These are phyloP conservation scores for Linnaemya tessellans DNA, from an alignment of 2,888 invertebrate species.

Conservation along the genomic window DNA sequence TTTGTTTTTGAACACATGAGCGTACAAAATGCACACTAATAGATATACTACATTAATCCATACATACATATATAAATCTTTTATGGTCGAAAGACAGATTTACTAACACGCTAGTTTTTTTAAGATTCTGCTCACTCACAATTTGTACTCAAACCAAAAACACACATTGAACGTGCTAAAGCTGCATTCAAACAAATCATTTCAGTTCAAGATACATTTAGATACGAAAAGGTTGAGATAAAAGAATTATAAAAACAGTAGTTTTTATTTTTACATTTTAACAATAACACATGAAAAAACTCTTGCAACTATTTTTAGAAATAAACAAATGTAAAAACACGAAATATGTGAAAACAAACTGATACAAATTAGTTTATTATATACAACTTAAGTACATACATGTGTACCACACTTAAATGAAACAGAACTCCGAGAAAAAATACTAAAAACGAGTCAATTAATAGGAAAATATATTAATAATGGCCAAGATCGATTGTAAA, in stretches of 20 bases:
- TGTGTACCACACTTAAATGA: not conserved
- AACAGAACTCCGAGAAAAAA: constrained; percentile 2
- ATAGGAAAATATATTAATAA: constrained; percentile 51
- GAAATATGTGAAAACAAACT: constrained; percentile 18
- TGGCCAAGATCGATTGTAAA: constrained; percentile 79
- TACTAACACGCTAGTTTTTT: constrained; percentile 5
- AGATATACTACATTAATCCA: too few species aligned
- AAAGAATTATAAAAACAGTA: constrained; percentile 25
- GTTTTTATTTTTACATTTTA: not conserved
- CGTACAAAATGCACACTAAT: not conserved
- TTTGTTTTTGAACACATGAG: constrained; percentile 47
- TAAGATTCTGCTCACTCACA: constrained; percentile 35
- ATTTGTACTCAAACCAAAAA: constrained; percentile 49
- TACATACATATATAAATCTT: constrained; percentile 6
- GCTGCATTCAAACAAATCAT: constrained; percentile 42
- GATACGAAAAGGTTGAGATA: constrained; percentile 49
- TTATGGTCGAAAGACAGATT: constrained; percentile 24
- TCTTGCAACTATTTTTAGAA: constrained; percentile 61
- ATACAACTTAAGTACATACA: too few species aligned
- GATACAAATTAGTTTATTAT: constrained; percentile 20
- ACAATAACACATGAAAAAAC: not conserved
- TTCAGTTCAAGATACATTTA: constrained; percentile 60
- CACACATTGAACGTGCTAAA: constrained; percentile 47
- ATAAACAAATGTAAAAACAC: constrained; percentile 28
- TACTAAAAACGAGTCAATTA: constrained; percentile 6